A percentile compares a stretch with the other conserved stretches of the same genome.
Evolutionary conservation across 2,888 invertebrate genomes (phyloP).

Genomic region (Caenorhabditis drosophilae): DNA sequence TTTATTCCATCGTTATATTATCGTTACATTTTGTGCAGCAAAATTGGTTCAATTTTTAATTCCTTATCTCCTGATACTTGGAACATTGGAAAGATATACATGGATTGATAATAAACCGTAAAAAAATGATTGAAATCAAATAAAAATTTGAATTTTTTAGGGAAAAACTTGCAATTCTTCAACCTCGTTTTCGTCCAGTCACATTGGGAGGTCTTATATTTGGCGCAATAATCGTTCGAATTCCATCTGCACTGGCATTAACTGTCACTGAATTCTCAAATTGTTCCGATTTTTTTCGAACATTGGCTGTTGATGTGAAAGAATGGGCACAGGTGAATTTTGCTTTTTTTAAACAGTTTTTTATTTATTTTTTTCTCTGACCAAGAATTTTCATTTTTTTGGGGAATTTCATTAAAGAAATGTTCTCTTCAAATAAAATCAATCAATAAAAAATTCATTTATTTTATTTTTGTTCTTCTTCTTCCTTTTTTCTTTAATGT

Average conservation of each 20-base stretch:
- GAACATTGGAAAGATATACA: slow-evolving; percentile 54
- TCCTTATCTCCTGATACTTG: slow-evolving; percentile 58
- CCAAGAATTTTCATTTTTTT: too few species aligned
- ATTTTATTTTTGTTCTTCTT: not conserved
- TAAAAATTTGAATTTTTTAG: slow-evolving; percentile 29
- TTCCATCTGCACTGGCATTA: slow-evolving; percentile 44
- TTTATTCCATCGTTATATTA: slow-evolving; percentile 56
- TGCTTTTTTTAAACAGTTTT: too few species aligned
- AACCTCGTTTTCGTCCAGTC: slow-evolving; percentile 39
- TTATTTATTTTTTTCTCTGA: too few species aligned
- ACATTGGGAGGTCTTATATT: slow-evolving; percentile 43
- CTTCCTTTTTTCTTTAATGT: not conserved
- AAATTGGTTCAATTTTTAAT: slow-evolving; percentile 58
- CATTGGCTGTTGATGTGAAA: slow-evolving; percentile 48
- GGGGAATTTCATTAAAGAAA: too few species aligned
- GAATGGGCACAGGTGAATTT: slow-evolving; percentile 51
- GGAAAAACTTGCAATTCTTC: slow-evolving; percentile 38
- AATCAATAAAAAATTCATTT: too few species aligned
- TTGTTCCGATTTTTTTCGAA: slow-evolving; percentile 55
- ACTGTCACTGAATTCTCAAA: slow-evolving; percentile 44
- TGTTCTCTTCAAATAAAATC: too few species aligned
- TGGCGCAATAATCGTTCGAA: slow-evolving; percentile 34
- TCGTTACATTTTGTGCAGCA: slow-evolving; percentile 36
- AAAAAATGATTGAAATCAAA: slow-evolving; percentile 6
- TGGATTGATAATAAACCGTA: slow-evolving; percentile 56